Evolutionary conservation across 2,888 invertebrate species (phyloP).

Genomic region (Nebria salina): DNA sequence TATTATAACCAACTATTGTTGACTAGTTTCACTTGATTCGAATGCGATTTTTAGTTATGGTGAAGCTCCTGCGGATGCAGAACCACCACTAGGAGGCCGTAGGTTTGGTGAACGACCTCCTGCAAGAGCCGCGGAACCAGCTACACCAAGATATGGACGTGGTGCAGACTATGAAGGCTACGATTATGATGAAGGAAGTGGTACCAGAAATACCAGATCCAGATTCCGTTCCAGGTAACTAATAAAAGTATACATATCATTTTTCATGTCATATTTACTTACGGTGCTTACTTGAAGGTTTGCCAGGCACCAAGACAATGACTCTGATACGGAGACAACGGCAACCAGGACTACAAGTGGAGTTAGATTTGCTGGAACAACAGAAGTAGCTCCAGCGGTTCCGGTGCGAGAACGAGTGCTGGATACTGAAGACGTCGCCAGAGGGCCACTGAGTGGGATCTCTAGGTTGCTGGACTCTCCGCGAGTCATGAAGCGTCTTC

Average conservation of each 20-base stretch:
- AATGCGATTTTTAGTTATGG: conserved; percentile 60
- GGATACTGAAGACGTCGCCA: conserved; percentile 90
- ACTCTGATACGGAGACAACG: conserved; percentile 79
- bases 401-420: conserved; percentile 76
- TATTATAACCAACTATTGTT: neutral
- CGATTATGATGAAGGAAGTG: conserved; percentile 58
- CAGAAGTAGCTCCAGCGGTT: conserved; percentile 67
- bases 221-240: conserved; percentile 72
- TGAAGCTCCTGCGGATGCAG: conserved; percentile 67
- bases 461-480: conserved; percentile 88
- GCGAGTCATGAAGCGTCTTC: conserved; percentile 87
- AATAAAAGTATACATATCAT: neutral
- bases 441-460: conserved; percentile 88
- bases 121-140: conserved; percentile 55
- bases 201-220: conserved; percentile 69
- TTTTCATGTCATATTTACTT: no score
- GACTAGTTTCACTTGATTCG: neutral
- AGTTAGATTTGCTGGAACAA: conserved; percentile 74
- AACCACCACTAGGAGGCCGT: conserved; percentile 76
- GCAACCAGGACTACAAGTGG: conserved; percentile 62
- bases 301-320: conserved; percentile 71
- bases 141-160: conserved; percentile 55
- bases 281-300: conserved; percentile 53
- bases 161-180: conserved; percentile 60
- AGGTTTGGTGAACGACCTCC: conserved; percentile 79